phyloP scores from a whole-genome alignment of 2,113 vertebrate species.

The Saccopteryx bilineata region DNA sequence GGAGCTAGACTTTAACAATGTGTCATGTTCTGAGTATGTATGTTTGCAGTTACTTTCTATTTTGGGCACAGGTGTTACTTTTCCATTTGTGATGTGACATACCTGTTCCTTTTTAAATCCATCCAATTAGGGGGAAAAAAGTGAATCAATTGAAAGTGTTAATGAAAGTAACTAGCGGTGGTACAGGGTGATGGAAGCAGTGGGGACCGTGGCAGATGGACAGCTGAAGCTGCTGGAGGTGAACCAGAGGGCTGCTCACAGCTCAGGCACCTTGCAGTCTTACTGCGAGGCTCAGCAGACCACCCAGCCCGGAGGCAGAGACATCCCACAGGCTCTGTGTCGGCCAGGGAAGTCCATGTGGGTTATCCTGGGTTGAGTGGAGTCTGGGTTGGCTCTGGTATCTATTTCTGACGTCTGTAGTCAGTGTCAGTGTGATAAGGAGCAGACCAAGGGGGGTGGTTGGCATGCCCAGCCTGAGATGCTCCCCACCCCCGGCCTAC shows the following conservation, averaged over 20 bases:
- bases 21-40: background rate
- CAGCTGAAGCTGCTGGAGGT: background rate
- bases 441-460: background rate
- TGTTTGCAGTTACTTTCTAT: background rate
- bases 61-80: background rate
- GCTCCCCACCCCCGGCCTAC: background rate
- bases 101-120: background rate
- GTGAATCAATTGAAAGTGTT: background rate
- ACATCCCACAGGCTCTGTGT: background rate
- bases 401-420: background rate
- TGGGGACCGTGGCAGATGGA: accelerated
- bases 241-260: background rate
- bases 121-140: background rate
- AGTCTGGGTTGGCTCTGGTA: background rate
- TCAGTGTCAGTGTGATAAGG: background rate
- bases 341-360: background rate
- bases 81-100: background rate
- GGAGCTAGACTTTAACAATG: background rate
- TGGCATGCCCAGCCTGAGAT: accelerated
- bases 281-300: background rate
- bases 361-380: background rate
- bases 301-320: background rate
- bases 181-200: background rate
- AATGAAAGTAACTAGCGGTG: background rate
- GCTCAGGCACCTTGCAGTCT: background rate